Conservation (phyloP, 2,888 invertebrate species). For the Phortica magna region DNA sequence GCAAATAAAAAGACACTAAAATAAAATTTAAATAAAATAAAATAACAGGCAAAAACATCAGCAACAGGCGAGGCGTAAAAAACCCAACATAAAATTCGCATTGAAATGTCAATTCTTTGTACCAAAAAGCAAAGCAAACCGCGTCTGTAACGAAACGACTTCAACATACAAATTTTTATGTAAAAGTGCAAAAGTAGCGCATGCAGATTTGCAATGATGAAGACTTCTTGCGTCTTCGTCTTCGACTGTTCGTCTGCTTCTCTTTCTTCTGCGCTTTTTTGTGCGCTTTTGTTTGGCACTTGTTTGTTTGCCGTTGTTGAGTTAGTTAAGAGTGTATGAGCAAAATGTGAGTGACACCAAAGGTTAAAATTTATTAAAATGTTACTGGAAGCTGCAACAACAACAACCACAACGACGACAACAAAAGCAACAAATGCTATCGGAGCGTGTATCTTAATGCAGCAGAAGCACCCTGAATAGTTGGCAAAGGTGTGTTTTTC, state of each 20-base stretch:
- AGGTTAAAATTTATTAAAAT: slow-evolving; percentile 46
- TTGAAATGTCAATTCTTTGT: slow-evolving; percentile 39
- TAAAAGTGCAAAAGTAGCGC: slow-evolving; percentile 6
- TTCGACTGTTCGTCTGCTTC: background rate
- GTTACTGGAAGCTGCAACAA: slow-evolving; percentile 30
- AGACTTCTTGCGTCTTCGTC: background rate
- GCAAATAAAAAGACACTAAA: background rate
- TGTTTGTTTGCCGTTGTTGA: slow-evolving; percentile 18
- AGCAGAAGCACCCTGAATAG: background rate
- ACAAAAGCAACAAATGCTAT: background rate
- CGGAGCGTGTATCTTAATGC: slow-evolving; percentile 7
- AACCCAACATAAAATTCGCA: slow-evolving; percentile 42
- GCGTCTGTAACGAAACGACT: background rate
- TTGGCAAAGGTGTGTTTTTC: slow-evolving; percentile 16
- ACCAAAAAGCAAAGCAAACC: background rate
- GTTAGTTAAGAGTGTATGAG: slow-evolving; percentile 25
- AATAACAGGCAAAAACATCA: background rate
- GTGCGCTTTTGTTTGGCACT: slow-evolving; percentile 26
- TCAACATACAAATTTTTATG: slow-evolving; percentile 6
- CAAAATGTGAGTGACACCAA: slow-evolving; percentile 39
- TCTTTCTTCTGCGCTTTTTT: background rate
- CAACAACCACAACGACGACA: background rate
- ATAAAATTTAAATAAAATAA: background rate
- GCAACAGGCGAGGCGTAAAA: background rate
- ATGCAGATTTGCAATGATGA: slow-evolving; percentile 1